Evolutionary conservation across 2,113 vertebrate species (phyloP).

Genomic region (Polyodon spathula): DNA sequence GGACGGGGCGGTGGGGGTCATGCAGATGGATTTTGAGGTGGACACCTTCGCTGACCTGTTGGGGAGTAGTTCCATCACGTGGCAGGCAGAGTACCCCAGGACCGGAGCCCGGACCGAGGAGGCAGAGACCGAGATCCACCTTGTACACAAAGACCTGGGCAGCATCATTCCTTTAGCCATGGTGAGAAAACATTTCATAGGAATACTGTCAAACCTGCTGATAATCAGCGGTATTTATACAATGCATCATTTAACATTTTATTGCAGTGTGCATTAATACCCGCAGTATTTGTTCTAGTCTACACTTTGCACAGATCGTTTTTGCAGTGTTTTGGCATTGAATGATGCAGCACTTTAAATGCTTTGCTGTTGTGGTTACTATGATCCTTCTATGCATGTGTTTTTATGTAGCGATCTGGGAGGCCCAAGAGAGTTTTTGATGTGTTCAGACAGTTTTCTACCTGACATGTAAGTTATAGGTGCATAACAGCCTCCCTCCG

Average conservation of each 20-base stretch:
- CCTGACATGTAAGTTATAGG: too few relatives aligned
- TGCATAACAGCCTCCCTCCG: too few relatives aligned
- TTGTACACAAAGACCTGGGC: constrained; percentile 81
- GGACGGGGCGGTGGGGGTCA: constrained; percentile 64
- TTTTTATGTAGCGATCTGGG: too few relatives aligned
- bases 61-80: constrained; percentile 78
- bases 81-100: constrained; percentile 88
- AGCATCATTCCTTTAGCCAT: constrained; percentile 83
- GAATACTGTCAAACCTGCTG: background rate
- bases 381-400: too few relatives aligned
- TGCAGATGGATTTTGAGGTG: constrained; percentile 83
- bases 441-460: too few relatives aligned
- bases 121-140: constrained; percentile 71
- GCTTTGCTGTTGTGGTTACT: too few relatives aligned
- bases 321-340: too few relatives aligned
- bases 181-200: constrained; percentile 57
- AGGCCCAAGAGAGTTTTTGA: too few relatives aligned
- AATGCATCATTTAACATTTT: too few relatives aligned
- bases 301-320: too few relatives aligned
- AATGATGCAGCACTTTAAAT: too few relatives aligned
- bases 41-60: constrained; percentile 70
- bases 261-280: background rate
- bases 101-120: constrained; percentile 54
- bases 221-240: too few relatives aligned
- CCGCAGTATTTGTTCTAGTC: constrained; percentile 35